Conservation (phyloP, 2,888 invertebrate species). For the Amaurobius ferox region DNA sequence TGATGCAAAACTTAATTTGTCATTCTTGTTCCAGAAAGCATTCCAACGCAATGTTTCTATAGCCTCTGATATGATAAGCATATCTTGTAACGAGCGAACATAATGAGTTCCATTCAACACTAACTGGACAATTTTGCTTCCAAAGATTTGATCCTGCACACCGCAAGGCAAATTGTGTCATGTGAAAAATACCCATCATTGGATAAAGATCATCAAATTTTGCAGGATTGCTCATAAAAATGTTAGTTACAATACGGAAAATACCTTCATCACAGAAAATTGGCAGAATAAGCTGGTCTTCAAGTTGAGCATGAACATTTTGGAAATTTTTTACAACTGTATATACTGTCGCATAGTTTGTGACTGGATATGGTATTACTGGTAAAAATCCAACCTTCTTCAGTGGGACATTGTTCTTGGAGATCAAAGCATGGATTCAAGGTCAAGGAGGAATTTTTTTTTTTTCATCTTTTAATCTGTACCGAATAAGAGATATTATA, state of each 20-base stretch:
- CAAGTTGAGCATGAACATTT: background rate
- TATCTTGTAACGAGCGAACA: background rate
- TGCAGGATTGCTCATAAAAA: conserved; percentile 1
- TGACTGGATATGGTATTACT: background rate
- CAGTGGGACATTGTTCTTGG: background rate
- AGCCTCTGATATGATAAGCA: background rate
- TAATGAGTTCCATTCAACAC: conserved; percentile 17
- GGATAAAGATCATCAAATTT: no score
- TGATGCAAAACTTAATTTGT: no score
- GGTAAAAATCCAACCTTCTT: background rate
- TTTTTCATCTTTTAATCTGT: background rate
- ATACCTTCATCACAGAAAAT: conserved; percentile 4
- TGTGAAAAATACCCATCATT: conserved; percentile 10
- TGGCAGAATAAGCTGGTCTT: background rate
- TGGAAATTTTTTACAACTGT: conserved; percentile 4
- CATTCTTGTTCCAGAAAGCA: conserved; percentile 11
- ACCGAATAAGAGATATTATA: background rate
- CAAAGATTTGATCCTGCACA: conserved; percentile 10
- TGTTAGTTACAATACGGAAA: conserved; percentile 5
- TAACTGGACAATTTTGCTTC: background rate
- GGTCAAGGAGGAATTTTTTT: background rate
- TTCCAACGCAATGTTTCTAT: background rate
- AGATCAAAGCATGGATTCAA: background rate
- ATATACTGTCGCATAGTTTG: background rate
- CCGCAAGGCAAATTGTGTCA: background rate